Conservation (phyloP, 2,113 vertebrate species). For the Oxyruncus cristatus region DNA sequence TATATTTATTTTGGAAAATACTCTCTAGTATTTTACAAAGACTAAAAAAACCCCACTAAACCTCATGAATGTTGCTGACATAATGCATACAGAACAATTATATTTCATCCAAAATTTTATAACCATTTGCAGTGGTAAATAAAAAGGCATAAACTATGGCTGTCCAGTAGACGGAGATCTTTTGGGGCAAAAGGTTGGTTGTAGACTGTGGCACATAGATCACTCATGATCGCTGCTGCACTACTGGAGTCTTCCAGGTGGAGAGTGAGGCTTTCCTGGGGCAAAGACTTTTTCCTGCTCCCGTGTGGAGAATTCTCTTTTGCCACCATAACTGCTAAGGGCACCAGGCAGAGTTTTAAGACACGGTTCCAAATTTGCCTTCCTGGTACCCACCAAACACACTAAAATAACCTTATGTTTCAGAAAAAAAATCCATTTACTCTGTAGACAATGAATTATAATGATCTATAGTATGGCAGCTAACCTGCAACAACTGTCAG, state of each 20-base stretch:
- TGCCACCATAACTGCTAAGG: background rate
- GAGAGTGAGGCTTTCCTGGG: background rate
- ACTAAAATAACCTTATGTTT: background rate
- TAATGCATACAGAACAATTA: background rate
- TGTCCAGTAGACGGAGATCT: background rate
- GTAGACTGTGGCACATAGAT: background rate
- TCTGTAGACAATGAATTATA: background rate
- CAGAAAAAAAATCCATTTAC: background rate
- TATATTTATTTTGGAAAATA: background rate
- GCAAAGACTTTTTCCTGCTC: background rate
- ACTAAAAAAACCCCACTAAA: background rate
- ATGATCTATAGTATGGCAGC: background rate
- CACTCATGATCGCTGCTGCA: fast-evolving
- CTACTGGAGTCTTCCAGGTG: background rate
- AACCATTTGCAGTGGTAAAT: background rate
- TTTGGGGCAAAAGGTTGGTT: background rate
- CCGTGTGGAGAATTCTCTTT: background rate
- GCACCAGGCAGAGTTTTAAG: background rate
- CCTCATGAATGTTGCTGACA: background rate
- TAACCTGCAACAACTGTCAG: fast-evolving
- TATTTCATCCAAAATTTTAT: background rate
- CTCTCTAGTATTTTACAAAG: background rate
- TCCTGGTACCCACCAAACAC: background rate
- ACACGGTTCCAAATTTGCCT: background rate
- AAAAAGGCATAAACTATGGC: background rate